phyloP scores from a whole-genome alignment of 2,888 invertebrate species.

The Drosophila suboccidentalis region DNA sequence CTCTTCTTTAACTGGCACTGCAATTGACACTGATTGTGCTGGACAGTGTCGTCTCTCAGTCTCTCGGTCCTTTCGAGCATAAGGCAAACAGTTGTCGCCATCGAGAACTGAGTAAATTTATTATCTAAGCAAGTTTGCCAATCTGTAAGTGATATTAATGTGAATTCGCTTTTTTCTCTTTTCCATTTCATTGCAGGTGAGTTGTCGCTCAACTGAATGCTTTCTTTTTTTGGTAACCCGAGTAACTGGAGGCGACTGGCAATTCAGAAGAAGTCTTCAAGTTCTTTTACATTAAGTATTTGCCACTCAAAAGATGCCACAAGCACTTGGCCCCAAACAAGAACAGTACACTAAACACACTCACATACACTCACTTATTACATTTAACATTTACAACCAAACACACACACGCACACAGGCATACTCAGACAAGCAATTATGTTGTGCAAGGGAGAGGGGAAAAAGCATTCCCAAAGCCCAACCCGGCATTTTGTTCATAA shows the following conservation, averaged over 20 bases:
- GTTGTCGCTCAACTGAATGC: conserved; percentile 24
- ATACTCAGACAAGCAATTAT: conserved; percentile 68
- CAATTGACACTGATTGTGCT: conserved; percentile 64
- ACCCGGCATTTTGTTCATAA: conserved; percentile 68
- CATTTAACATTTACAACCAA: conserved; percentile 47
- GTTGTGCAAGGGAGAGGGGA: conserved; percentile 44
- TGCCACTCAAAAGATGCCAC: conserved; percentile 44
- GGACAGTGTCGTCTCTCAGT: conserved; percentile 16
- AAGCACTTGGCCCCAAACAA: conserved; percentile 36
- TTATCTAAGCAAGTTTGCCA: conserved; percentile 24
- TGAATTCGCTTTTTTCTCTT: conserved; percentile 8
- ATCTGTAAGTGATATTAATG: conserved; percentile 48
- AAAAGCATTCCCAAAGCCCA: conserved; percentile 16
- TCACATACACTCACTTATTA: conserved; percentile 39
- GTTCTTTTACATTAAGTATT: conserved; percentile 44
- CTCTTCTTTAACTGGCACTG: conserved; percentile 20
- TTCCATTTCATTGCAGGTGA: conserved; percentile 54
- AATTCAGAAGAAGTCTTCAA: conserved; percentile 12
- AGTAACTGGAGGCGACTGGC: conserved; percentile 2
- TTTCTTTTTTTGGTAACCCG: neutral
- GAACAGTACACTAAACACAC: conserved; percentile 3
- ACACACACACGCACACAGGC: conserved; percentile 7
- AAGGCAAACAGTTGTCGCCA: conserved; percentile 24
- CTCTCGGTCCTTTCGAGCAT: conserved; percentile 8
- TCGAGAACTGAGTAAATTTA: conserved; percentile 23